Evolutionary conservation across 2,888 invertebrate species (phyloP).

Genomic region (Xestia ashworthii): DNA sequence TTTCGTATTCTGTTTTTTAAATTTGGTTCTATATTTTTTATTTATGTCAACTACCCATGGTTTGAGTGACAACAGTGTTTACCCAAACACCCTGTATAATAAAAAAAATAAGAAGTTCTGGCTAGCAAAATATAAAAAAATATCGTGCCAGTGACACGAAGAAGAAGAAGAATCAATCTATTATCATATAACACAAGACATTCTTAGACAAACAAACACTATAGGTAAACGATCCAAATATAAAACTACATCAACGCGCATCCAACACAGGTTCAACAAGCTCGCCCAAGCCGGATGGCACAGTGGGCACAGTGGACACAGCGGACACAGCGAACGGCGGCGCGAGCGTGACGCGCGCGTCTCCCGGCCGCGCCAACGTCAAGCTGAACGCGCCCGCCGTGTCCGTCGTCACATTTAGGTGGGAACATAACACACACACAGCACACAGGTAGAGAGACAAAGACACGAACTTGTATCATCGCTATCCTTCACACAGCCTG

Average conservation of each 20-base stretch:
- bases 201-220: not conserved
- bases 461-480: slow-evolving; percentile 78
- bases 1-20: too few relatives aligned
- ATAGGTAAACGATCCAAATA: not conserved
- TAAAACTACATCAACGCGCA: not conserved
- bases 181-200: not conserved
- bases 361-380: slow-evolving; percentile 87
- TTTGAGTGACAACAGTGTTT: too few relatives aligned
- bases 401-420: slow-evolving; percentile 98
- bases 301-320: slow-evolving; percentile 32
- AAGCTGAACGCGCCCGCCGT: slow-evolving; percentile 93
- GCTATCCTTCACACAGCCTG: slow-evolving; percentile 78
- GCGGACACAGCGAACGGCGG: slow-evolving; percentile 75
- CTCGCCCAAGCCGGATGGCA: slow-evolving; percentile 60
- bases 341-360: slow-evolving; percentile 71
- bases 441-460: slow-evolving; percentile 92
- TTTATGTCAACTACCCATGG: too few relatives aligned
- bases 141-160: too few relatives aligned
- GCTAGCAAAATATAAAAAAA: too few relatives aligned
- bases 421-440: slow-evolving; percentile 92
- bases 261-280: slow-evolving; percentile 60
- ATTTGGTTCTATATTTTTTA: too few relatives aligned
- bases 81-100: too few relatives aligned
- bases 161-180: too few relatives aligned
- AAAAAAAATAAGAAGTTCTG: too few relatives aligned